A percentile compares a stretch with the other conserved stretches of the same genome.
phyloP scores from a whole-genome alignment of 2,888 invertebrate genomes.

The Plebejus argus region DNA sequence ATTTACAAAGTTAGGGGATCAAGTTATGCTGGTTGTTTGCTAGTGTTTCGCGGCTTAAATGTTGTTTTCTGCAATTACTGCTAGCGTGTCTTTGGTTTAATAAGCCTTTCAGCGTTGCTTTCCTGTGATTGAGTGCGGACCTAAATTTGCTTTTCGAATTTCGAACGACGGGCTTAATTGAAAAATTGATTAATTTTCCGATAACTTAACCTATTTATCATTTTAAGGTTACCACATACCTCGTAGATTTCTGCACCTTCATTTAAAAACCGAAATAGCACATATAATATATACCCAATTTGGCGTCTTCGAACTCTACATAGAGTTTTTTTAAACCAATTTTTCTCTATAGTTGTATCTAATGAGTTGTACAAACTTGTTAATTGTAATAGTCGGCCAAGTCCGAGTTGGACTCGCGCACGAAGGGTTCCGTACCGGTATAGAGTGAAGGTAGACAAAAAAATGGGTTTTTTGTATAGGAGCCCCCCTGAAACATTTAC shows the following conservation, averaged over 20 bases:
- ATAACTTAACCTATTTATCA: background rate
- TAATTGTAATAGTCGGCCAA: no score
- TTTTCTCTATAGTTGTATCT: background rate
- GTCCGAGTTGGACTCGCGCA: no score
- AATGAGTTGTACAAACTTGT: background rate
- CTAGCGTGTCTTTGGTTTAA: conserved; percentile 73
- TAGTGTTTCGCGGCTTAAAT: conserved; percentile 68
- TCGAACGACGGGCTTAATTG: conserved; percentile 6
- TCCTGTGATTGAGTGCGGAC: conserved; percentile 49
- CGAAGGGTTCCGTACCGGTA: no score
- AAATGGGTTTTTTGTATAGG: no score
- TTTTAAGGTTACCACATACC: background rate
- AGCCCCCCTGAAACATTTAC: no score
- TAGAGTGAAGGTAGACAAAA: no score
- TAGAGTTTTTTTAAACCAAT: background rate
- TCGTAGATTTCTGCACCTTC: background rate
- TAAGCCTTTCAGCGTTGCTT: conserved; percentile 68
- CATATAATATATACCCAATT: background rate
- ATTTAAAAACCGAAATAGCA: no score
- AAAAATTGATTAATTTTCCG: background rate
- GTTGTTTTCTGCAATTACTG: conserved; percentile 77
- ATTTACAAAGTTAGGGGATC: conserved; percentile 41
- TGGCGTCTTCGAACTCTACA: background rate
- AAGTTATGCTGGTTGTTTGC: conserved; percentile 49
- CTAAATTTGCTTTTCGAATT: conserved; percentile 40